Evolutionary conservation across 2,113 vertebrate species (phyloP).

Genomic region (Ochotona princeps): DNA sequence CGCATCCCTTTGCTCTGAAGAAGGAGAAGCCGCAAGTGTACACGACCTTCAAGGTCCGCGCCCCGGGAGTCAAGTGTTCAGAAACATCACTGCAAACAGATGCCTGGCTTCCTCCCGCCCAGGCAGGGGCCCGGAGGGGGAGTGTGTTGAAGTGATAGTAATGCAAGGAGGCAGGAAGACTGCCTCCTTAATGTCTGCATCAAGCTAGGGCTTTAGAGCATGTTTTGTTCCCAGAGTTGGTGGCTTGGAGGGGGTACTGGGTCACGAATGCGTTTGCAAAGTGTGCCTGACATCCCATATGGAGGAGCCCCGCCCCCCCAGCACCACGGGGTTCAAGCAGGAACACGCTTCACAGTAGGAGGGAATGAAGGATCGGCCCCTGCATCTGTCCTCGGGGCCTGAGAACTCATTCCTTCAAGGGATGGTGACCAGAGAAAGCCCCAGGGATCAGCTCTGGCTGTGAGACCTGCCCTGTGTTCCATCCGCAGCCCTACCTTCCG

Average conservation of each 20-base stretch:
- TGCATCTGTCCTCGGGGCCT: neutral
- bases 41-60: neutral
- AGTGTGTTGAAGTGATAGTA: neutral
- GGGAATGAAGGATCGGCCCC: neutral
- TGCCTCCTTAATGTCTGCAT: conserved; percentile 22
- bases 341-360: conserved; percentile 6
- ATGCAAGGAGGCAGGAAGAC: conserved; percentile 32
- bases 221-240: conserved; percentile 39
- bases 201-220: neutral
- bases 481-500: neutral
- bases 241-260: neutral
- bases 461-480: neutral
- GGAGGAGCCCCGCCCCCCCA: neutral
- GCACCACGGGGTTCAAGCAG: neutral
- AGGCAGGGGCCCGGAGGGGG: neutral
- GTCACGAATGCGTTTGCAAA: conserved; percentile 52
- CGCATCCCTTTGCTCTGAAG: neutral
- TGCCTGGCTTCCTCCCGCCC: neutral
- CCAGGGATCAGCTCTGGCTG: neutral
- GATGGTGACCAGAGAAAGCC: neutral
- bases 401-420: neutral
- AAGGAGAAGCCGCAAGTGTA: neutral
- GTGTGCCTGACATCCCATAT: neutral
- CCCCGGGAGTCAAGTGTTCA: neutral
- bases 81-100: neutral